A percentile compares a stretch with the other conserved stretches of the same genome.
These are phyloP conservation scores for Oeneis ivallda DNA, from an alignment of 2,888 invertebrate species.

Conservation along the genomic window DNA sequence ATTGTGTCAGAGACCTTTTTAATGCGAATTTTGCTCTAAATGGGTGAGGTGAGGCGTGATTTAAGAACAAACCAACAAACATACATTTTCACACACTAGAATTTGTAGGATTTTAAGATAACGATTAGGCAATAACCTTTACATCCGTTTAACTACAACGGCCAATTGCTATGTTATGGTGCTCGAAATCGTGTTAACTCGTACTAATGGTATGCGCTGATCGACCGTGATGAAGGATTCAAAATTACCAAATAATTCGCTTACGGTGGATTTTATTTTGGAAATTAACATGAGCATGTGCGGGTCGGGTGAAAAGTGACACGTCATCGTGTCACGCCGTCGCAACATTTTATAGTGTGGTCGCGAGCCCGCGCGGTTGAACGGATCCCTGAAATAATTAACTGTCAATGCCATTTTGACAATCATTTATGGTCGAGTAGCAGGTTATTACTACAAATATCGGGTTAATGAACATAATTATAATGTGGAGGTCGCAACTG, in stretches of 20 bases:
- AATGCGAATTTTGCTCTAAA: too few species aligned
- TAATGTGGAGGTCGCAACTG: too few species aligned
- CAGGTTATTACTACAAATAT: background rate
- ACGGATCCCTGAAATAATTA: conserved; percentile 6
- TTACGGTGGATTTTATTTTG: conserved; percentile 27
- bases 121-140: too few species aligned
- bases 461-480: too few species aligned
- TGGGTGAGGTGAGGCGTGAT: too few species aligned
- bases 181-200: too few species aligned
- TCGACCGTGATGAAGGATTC: conserved; percentile 30
- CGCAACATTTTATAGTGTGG: conserved; percentile 13
- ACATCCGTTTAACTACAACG: too few species aligned
- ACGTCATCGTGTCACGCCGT: conserved; percentile 36
- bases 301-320: conserved; percentile 37
- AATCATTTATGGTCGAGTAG: background rate
- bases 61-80: too few species aligned
- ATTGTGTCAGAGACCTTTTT: too few species aligned
- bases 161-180: too few species aligned
- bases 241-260: conserved; percentile 29
- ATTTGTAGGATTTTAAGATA: too few species aligned
- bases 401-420: conserved; percentile 5
- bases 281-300: conserved; percentile 43
- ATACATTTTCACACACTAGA: too few species aligned
- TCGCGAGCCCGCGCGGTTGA: conserved; percentile 1
- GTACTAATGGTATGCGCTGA: background rate